These are phyloP conservation scores for Hemichromis elongatus DNA, from an alignment of 2,113 vertebrate genomes.

Conservation along the genomic window DNA sequence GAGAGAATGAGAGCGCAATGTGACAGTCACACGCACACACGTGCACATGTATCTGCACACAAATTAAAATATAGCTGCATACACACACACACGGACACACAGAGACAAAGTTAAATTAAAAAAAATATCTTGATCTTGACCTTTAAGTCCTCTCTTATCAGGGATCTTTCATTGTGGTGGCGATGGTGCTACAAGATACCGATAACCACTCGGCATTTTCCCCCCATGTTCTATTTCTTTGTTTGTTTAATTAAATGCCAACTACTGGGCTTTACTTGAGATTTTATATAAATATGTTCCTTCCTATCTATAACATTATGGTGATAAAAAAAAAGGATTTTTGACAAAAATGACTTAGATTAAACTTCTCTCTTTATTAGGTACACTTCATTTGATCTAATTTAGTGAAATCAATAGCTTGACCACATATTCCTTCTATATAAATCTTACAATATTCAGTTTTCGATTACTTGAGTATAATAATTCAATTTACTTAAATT, in stretches of 20 bases:
- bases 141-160: conserved; percentile 63
- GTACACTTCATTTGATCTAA: too few species aligned
- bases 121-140: conserved; percentile 27
- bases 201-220: conserved; percentile 29
- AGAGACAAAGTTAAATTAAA: conserved; percentile 31
- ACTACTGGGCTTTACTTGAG: conserved; percentile 26
- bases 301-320: neutral
- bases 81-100: neutral
- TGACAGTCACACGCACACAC: conserved; percentile 42
- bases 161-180: conserved; percentile 29
- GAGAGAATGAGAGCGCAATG: conserved; percentile 63
- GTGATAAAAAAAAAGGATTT: neutral
- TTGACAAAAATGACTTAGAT: neutral
- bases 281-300: conserved; percentile 7
- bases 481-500: neutral
- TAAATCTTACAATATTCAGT: neutral
- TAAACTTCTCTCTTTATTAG: neutral
- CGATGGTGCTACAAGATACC: conserved; percentile 44
- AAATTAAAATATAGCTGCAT: neutral
- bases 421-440: too few species aligned
- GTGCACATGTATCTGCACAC: neutral
- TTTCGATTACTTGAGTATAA: neutral
- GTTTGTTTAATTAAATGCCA: conserved; percentile 60
- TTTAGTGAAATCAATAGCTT: neutral
- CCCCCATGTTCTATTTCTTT: conserved; percentile 33